Evolutionary conservation across 2,113 vertebrate species (phyloP), one percentile per base, ranked within the genome.

Genomic region (Microcebus jonahi): DNA sequence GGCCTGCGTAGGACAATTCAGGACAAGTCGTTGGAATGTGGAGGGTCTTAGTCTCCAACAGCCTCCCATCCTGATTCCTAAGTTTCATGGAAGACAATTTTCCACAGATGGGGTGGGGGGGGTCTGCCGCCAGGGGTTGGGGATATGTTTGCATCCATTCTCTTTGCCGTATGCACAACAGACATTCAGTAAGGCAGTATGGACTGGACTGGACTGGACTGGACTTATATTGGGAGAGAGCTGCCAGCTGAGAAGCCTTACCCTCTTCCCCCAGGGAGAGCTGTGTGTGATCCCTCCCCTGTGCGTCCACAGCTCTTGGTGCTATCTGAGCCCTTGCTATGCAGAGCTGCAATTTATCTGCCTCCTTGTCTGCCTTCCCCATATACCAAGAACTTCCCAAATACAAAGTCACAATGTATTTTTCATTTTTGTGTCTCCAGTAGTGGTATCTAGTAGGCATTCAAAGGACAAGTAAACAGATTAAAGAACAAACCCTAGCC

Each of bases 401-500:
- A 88, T 29, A 70, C 6, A 57, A 76, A 90, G 27, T 61, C 25
- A 1, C 2, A 18, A 6, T 18, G 13, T 48, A 20, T 55, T 94
- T 88, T 95, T 50, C 18, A 73, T 36, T 90, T 86, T 83, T 91
- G 14, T 59, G 81, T 86, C 50, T 94, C 73, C 59, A 89, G 65
- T 9, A 10, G 67, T 61, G 12, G 18, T 14, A 31, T 57, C 42
- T 23, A 70, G 39, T 59, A n/a, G 25, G 2, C 75, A 83, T 70
- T 92, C 83, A 80, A 71, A 94, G 36, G 39, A 94, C 36, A 61
- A 53, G 57, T 23, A 80, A 97, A 90, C 61, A 83, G 93, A 91
- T 85, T 17, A 76, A 42, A 45, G 15, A 90, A 63, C 39, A 91
- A 76, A 83, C 4, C 45, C 71, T 79, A 68, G n/a, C 81, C 31